These are phyloP conservation scores for Nasonia giraulti DNA, from an alignment of 1,140 invertebrate genomes.

Conservation along the genomic window DNA sequence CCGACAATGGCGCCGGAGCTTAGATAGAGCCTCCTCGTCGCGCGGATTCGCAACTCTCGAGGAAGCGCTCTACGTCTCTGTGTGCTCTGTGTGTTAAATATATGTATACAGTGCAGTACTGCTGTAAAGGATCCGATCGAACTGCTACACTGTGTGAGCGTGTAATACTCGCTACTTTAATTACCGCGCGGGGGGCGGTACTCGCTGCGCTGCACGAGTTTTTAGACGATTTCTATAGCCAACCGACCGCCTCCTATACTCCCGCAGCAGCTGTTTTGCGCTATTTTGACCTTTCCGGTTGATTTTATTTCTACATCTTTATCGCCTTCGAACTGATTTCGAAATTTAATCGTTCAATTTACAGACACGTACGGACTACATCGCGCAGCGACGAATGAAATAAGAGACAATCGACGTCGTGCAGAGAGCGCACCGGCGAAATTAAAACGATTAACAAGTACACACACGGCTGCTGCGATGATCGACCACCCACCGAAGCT, in stretches of 20 bases:
- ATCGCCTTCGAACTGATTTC: neutral
- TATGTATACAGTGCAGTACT: neutral
- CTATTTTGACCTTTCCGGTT: slow-evolving; percentile 4
- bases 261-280: neutral
- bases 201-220: slow-evolving; percentile 7
- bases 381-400: neutral
- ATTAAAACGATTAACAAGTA: slow-evolving; percentile 36
- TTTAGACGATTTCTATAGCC: slow-evolving; percentile 19
- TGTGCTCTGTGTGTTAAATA: neutral
- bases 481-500: slow-evolving; percentile 48
- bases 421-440: neutral
- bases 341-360: neutral
- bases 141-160: neutral
- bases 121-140: slow-evolving; percentile 35
- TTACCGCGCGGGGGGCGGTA: slow-evolving; percentile 31
- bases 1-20: slow-evolving; percentile 58
- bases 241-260: no score
- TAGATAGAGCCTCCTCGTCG: no score
- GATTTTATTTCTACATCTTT: neutral
- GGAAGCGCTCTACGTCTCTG: neutral
- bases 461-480: slow-evolving; percentile 21
- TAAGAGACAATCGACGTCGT: neutral
- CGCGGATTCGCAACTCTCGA: slow-evolving; percentile 33
- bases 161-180: slow-evolving; percentile 38
- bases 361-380: no score